Evolutionary conservation across 2,888 invertebrate genomes (phyloP), one percentile per base, ranked within the genome.

Genomic region (Nephrotoma flavescens): DNA sequence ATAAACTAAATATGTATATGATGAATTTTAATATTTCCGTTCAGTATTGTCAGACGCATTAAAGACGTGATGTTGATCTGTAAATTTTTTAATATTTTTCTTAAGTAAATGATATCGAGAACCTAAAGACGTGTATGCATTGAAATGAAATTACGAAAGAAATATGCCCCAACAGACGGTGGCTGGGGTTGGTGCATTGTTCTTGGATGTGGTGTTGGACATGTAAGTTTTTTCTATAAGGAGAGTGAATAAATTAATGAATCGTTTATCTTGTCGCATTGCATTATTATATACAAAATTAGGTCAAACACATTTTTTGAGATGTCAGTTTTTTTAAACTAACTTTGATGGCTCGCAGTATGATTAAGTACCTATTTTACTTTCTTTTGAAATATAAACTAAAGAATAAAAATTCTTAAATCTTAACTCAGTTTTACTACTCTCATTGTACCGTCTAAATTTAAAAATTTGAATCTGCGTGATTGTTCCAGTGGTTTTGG

Each of bases 171-270:
- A 0, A 95, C 95, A 0, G 95, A 95, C 89, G 95, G 95, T 0
- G 95, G 95, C 0, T 95, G 94, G 94, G 95, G 95, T 0, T 95
- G 95, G 95, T 92, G 94, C 90, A 92, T 95, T 44, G 93, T 95
- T 5, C 89, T 94, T n/a, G 95, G 94, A 0, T 93, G 94, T 87
- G 95, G 94, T 89, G 92, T 94, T 89, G 94, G 94, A 47, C 95
- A 94, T 89, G 95, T 95, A 91, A 93, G 94, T 93, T 41, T 84
- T 31, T 41, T 57, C 12, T 11, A 86, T 31, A 31, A 31, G 3
- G 31, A 31, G 31, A 2, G 31, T 31, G 31, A 31, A 31, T 31
- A 86, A 47, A 19, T 87, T 42, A 6, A 52, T 44, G 9, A n/a
- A 15, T 52, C 9, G 71, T 19, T 31, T 52, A 31, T 42, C 87